phyloP scores from a whole-genome alignment of 2,888 invertebrate species.

The Tolmerus cingulatus region DNA sequence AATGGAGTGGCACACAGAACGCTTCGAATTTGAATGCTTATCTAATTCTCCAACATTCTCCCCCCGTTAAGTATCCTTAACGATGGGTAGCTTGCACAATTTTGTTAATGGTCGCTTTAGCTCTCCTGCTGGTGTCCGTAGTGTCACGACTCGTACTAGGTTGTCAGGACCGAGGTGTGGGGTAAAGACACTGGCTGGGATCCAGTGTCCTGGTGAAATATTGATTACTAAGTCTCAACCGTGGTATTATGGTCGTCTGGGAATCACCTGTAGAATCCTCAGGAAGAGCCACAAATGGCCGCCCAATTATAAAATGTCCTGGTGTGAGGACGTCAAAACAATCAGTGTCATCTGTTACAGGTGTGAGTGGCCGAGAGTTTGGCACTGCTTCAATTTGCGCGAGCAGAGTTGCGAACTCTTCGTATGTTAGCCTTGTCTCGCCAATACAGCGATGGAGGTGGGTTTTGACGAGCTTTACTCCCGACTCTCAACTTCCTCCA shows the following conservation, averaged over 20 bases:
- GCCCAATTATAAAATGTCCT: not conserved
- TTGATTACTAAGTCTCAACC: not conserved
- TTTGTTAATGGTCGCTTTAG: not conserved
- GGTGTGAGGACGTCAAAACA: no score
- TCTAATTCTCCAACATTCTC: not conserved
- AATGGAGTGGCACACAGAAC: no score
- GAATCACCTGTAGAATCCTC: not conserved
- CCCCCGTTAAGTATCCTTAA: not conserved
- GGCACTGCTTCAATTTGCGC: conserved; percentile 6
- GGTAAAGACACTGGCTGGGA: no score
- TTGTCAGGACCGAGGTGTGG: no score
- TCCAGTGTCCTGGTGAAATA: not conserved
- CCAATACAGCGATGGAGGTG: no score
- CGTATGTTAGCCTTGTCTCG: no score
- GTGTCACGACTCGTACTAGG: not conserved
- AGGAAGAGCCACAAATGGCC: not conserved
- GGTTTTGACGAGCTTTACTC: conserved; percentile 39
- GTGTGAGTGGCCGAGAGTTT: conserved; percentile 8
- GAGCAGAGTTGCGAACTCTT: no score
- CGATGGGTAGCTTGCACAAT: not conserved
- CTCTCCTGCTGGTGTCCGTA: not conserved
- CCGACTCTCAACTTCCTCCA: not conserved
- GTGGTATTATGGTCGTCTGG: not conserved
- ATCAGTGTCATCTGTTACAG: not conserved
- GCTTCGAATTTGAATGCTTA: no score